Evolutionary conservation across 2,113 vertebrate genomes (phyloP).

Genomic region (Natator depressus): DNA sequence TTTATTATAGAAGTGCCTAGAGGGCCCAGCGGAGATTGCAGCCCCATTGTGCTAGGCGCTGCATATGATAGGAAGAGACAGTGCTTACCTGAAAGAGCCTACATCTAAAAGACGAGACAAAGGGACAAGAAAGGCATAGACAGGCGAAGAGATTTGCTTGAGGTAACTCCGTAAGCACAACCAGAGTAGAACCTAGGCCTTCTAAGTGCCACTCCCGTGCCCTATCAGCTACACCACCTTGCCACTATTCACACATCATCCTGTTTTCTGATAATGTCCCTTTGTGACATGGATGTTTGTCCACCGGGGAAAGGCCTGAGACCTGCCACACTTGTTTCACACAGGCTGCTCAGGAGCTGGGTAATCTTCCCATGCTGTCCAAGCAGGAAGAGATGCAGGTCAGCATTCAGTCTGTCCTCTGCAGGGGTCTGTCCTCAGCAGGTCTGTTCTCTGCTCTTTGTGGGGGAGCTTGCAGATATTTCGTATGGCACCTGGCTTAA

Average conservation of each 20-base stretch:
- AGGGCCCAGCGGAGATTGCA: background rate
- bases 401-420: no score
- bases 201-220: background rate
- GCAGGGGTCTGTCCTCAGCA: no score
- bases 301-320: background rate
- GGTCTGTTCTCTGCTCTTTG: background rate
- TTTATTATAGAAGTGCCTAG: background rate
- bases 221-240: background rate
- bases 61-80: background rate
- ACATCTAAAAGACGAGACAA: background rate
- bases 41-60: no score
- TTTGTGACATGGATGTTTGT: background rate
- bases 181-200: background rate
- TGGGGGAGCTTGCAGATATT: background rate
- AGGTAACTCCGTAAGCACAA: background rate
- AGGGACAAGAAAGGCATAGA: background rate
- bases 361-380: background rate
- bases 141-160: background rate
- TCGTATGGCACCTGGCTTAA: accelerated
- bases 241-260: background rate
- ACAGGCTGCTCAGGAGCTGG: accelerated
- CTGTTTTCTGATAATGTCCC: background rate
- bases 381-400: background rate
- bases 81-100: background rate
- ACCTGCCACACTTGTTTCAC: background rate